phyloP scores from a whole-genome alignment of 2,113 vertebrate genomes.

The Cephalopholis sonnerati region DNA sequence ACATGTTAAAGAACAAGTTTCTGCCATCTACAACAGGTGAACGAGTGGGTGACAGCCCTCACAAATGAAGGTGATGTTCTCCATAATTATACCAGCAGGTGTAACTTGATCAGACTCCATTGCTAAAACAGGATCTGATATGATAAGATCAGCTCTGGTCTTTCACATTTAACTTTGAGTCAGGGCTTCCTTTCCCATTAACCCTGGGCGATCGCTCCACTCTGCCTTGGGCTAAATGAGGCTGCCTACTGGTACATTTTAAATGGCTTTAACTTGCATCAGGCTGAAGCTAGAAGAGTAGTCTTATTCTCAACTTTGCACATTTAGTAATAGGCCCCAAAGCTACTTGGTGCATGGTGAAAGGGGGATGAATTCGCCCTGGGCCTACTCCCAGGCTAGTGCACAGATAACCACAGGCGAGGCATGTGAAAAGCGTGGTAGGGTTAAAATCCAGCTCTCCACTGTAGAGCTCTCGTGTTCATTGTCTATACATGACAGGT shows the following conservation, averaged over 20 bases:
- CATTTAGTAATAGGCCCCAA: conserved; percentile 28
- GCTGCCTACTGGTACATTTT: conserved; percentile 25
- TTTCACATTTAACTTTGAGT: conserved; percentile 6
- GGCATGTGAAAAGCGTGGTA: not conserved
- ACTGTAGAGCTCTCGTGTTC: conserved; percentile 18
- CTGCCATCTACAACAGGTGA: not conserved
- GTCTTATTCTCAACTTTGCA: conserved; percentile 8
- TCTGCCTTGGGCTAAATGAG: conserved; percentile 28
- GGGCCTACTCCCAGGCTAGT: conserved; percentile 12
- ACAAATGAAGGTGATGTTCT: not conserved
- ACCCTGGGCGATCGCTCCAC: not conserved
- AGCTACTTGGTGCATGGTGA: conserved; percentile 18
- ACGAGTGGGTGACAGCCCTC: not conserved
- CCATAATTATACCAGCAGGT: not conserved
- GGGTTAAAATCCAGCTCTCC: conserved; percentile 13
- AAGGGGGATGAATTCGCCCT: conserved; percentile 4
- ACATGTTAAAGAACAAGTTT: not conserved
- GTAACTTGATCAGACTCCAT: not conserved
- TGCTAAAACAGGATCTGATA: not conserved
- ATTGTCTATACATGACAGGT: conserved; percentile 46
- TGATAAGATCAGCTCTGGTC: not conserved
- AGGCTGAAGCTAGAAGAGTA: not conserved
- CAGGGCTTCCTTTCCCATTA: conserved; percentile 8
- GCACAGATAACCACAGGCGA: conserved; percentile 18
- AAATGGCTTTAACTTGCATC: not conserved